These are phyloP conservation scores for Tapera naevia DNA, from an alignment of 2,797 vertebrate genomes.

Conservation along the genomic window DNA sequence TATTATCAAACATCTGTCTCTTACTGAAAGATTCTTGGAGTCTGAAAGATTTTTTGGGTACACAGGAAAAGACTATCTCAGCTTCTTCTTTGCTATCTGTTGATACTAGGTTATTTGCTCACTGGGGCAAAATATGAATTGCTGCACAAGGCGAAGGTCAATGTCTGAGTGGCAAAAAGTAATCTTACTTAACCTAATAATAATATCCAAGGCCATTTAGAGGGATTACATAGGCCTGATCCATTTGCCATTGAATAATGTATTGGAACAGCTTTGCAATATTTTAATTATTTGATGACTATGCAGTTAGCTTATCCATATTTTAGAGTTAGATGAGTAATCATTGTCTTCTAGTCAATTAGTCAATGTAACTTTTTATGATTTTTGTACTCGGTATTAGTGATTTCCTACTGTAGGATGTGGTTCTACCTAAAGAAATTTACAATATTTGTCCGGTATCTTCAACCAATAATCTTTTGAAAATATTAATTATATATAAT, in stretches of 20 bases:
- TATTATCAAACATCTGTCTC: neutral
- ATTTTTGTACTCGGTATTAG: neutral
- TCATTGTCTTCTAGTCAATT: neutral
- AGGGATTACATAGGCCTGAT: neutral
- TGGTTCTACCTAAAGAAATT: neutral
- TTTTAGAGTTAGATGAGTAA: neutral
- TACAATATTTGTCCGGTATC: neutral
- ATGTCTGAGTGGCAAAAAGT: neutral
- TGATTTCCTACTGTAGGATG: neutral
- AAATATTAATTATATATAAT: neutral
- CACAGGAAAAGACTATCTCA: neutral
- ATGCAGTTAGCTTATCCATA: neutral
- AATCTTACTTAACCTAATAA: neutral
- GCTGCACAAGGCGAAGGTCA: neutral
- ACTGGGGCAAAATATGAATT: neutral
- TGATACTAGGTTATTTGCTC: neutral
- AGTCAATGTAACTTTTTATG: neutral
- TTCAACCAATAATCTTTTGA: neutral
- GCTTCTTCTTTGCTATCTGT: neutral
- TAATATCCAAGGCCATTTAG: neutral
- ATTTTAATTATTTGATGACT: conserved; percentile 40
- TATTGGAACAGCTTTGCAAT: neutral
- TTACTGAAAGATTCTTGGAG: neutral
- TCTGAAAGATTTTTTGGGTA: neutral
- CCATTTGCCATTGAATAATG: neutral